These are phyloP conservation scores for Gryllus longicercus DNA, from an alignment of 2,888 invertebrate species.

Conservation along the genomic window DNA sequence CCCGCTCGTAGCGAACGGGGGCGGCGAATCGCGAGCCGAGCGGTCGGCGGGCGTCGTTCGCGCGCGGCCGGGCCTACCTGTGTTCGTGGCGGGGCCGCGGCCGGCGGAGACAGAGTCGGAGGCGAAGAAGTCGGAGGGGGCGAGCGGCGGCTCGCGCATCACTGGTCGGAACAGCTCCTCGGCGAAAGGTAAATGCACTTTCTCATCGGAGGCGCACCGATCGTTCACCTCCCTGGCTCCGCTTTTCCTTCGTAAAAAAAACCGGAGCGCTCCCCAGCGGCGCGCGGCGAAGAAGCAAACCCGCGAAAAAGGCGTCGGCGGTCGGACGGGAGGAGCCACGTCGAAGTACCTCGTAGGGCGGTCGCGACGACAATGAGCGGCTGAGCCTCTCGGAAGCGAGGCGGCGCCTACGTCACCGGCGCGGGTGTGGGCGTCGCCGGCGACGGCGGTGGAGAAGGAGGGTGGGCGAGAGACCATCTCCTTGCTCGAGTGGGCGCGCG, in stretches of 20 bases:
- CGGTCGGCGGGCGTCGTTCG: neutral
- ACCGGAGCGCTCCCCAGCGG: neutral
- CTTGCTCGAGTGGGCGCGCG: neutral
- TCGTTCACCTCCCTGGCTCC: neutral
- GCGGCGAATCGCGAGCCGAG: neutral
- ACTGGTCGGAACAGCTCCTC: neutral
- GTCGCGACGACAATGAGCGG: neutral
- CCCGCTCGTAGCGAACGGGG: no score
- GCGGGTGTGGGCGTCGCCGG: neutral
- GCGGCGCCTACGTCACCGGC: neutral
- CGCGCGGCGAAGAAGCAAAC: neutral
- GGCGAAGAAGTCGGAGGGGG: neutral
- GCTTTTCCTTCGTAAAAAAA: neutral
- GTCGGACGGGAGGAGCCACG: neutral
- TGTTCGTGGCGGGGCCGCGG: neutral
- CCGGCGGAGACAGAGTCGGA: neutral
- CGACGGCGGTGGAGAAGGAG: neutral
- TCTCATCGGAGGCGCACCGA: neutral
- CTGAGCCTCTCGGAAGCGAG: neutral
- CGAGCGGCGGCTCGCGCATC: neutral
- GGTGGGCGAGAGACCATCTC: neutral
- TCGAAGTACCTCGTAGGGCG: no score
- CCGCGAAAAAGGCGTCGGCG: neutral
- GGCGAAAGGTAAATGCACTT: slow-evolving; percentile 5
- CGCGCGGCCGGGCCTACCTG: neutral